Evolutionary conservation across 2,888 invertebrate genomes (phyloP).

Genomic region (Monochamus alternatus): DNA sequence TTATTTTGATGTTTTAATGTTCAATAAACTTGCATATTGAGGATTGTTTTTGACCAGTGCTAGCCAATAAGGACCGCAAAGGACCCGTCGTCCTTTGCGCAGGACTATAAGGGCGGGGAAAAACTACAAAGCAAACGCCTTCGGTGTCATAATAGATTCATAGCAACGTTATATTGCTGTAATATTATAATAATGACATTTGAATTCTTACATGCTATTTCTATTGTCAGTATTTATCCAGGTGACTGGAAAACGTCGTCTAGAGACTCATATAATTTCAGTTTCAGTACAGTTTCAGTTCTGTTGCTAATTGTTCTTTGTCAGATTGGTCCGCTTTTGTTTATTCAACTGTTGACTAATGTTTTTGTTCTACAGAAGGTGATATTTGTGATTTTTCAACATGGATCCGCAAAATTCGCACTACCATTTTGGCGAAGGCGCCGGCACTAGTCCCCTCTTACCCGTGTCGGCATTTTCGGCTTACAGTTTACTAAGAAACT

Average conservation of each 20-base stretch:
- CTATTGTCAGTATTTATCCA: conserved; percentile 59
- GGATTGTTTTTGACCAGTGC: conserved; percentile 46
- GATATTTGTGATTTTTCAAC: conserved; percentile 7
- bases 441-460: conserved; percentile 58
- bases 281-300: neutral
- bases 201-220: conserved; percentile 58
- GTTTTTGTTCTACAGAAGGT: conserved; percentile 4
- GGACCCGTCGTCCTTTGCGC: conserved; percentile 57
- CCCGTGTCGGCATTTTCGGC: conserved; percentile 75
- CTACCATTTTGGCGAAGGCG: conserved; percentile 63
- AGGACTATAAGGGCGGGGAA: conserved; percentile 62
- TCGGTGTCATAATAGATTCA: conserved; percentile 63
- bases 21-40: conserved; percentile 43
- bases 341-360: neutral
- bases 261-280: neutral
- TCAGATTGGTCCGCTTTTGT: neutral
- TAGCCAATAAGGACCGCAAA: conserved; percentile 57
- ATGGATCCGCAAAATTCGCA: conserved; percentile 58
- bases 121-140: conserved; percentile 61
- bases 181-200: conserved; percentile 56
- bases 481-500: conserved; percentile 77
- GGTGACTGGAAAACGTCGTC: conserved; percentile 41
- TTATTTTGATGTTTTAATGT: conserved; percentile 51
- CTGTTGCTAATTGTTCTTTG: conserved; percentile 1
- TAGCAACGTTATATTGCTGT: conserved; percentile 62